Evolutionary conservation across 35 echinoderm and acorn worm genomes (phyloP).

Genomic region (Apostichopus parvimensis): DNA sequence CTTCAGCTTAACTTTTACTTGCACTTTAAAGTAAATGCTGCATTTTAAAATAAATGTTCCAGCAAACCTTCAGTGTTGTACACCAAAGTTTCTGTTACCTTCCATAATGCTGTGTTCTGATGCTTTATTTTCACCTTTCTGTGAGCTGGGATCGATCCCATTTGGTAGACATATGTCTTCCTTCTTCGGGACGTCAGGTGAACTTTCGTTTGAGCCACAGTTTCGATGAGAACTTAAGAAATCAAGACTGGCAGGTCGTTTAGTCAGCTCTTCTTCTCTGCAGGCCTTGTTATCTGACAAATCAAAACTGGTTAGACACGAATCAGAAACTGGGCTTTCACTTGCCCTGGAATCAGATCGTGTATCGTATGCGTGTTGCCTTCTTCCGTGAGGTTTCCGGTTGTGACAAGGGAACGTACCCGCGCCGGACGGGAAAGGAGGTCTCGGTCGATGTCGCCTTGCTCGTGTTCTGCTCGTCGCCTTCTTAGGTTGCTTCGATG

Average conservation of each 20-base stretch:
- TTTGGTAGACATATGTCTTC: conserved; percentile 43
- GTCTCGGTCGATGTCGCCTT: conserved; percentile 34
- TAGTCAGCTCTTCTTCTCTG: conserved; percentile 33
- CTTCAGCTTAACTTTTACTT: no score
- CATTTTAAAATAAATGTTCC: no score
- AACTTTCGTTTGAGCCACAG: conserved; percentile 12
- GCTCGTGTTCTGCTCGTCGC: conserved; percentile 8
- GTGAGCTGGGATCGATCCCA: not conserved
- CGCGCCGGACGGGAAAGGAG: conserved; percentile 32
- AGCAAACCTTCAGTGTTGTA: not conserved
- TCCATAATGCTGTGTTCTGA: conserved; percentile 14
- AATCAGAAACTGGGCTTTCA: conserved; percentile 58
- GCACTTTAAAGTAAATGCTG: no score
- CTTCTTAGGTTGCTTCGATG: conserved; percentile 43
- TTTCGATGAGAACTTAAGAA: conserved; percentile 24
- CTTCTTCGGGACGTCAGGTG: conserved; percentile 28
- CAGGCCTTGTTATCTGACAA: conserved; percentile 26
- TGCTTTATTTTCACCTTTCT: not conserved
- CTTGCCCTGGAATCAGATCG: conserved; percentile 48
- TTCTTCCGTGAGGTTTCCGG: conserved; percentile 7
- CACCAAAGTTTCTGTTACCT: not conserved
- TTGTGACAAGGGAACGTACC: conserved; percentile 31
- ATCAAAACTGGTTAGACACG: conserved; percentile 53
- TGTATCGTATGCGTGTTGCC: conserved; percentile 42
- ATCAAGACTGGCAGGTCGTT: conserved; percentile 50